Conservation (phyloP, 2,888 invertebrate species). For the Amiota mariae region DNA sequence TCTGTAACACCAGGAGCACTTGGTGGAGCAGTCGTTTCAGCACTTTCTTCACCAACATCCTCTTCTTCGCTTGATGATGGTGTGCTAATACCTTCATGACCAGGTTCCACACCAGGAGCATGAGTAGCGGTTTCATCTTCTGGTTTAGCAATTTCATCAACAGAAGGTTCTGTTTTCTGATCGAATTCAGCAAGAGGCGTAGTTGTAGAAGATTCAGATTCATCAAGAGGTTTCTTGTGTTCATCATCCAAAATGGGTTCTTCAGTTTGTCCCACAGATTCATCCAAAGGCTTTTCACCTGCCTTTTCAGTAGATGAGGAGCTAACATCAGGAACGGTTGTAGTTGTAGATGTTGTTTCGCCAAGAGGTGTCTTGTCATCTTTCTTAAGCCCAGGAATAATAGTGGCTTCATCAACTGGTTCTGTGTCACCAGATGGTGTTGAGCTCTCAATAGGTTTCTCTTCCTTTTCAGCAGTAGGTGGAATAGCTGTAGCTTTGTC, state of each 20-base stretch:
- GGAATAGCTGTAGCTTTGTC: constrained; percentile 9
- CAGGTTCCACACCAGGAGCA: constrained; percentile 45
- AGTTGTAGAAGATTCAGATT: constrained; percentile 40
- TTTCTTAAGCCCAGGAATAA: constrained; percentile 28
- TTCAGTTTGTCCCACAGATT: constrained; percentile 47
- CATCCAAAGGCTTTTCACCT: constrained; percentile 52
- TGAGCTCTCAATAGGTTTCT: constrained; percentile 18
- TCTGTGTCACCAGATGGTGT: neutral
- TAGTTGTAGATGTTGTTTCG: constrained; percentile 37
- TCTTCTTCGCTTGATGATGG: constrained; percentile 35
- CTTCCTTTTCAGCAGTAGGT: constrained; percentile 30
- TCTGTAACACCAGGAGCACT: constrained; percentile 36
- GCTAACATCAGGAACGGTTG: constrained; percentile 31
- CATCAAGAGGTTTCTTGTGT: constrained; percentile 40
- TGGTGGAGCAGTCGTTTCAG: constrained; percentile 41
- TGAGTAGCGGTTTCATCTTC: constrained; percentile 31
- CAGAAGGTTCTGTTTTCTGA: constrained; percentile 36
- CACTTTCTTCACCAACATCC: constrained; percentile 26
- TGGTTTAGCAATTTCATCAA: neutral
- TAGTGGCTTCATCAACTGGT: constrained; percentile 12
- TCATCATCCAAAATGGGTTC: constrained; percentile 41
- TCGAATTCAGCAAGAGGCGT: constrained; percentile 39
- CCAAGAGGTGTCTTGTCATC: constrained; percentile 34
- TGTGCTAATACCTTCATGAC: constrained; percentile 40
- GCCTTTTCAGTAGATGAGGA: constrained; percentile 39